These are phyloP conservation scores for Leptura quadrifasciata DNA, from an alignment of 2,888 invertebrate species.

Conservation along the genomic window DNA sequence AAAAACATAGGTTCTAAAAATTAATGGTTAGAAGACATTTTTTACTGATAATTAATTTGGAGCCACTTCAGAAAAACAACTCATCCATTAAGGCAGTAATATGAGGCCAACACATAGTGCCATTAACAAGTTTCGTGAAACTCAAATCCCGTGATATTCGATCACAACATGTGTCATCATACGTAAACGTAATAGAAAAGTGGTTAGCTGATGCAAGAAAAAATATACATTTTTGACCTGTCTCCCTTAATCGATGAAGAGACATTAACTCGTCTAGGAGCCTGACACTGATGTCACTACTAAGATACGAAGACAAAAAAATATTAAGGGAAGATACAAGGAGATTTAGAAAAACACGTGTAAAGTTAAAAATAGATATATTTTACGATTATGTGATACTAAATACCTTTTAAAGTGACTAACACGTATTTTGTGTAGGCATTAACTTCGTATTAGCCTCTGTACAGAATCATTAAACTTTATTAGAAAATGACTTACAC, in stretches of 20 bases:
- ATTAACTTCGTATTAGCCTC: background rate
- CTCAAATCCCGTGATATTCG: conserved; percentile 65
- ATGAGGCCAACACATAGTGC: conserved; percentile 68
- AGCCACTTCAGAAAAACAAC: conserved; percentile 71
- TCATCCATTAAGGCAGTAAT: conserved; percentile 72
- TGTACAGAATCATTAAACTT: background rate
- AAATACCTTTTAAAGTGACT: conserved; percentile 20
- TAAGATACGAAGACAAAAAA: conserved; percentile 36
- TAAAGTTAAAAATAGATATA: conserved; percentile 36
- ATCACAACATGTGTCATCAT: conserved; percentile 69
- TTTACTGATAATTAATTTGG: conserved; percentile 70
- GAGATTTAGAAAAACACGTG: conserved; percentile 29
- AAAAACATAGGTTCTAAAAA: conserved; percentile 52
- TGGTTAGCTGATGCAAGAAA: conserved; percentile 45
- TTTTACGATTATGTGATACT: conserved; percentile 29
- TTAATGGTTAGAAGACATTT: conserved; percentile 56
- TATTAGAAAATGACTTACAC: background rate
- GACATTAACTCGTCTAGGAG: conserved; percentile 38
- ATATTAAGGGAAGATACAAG: conserved; percentile 29
- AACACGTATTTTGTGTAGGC: conserved; percentile 17
- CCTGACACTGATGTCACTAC: conserved; percentile 30
- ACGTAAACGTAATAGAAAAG: conserved; percentile 62
- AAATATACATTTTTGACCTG: conserved; percentile 44
- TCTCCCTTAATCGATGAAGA: conserved; percentile 30
- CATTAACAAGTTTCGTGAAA: conserved; percentile 67